These are phyloP conservation scores for Tachysurus fulvidraco DNA, from an alignment of 2,113 vertebrate species.

Conservation along the genomic window DNA sequence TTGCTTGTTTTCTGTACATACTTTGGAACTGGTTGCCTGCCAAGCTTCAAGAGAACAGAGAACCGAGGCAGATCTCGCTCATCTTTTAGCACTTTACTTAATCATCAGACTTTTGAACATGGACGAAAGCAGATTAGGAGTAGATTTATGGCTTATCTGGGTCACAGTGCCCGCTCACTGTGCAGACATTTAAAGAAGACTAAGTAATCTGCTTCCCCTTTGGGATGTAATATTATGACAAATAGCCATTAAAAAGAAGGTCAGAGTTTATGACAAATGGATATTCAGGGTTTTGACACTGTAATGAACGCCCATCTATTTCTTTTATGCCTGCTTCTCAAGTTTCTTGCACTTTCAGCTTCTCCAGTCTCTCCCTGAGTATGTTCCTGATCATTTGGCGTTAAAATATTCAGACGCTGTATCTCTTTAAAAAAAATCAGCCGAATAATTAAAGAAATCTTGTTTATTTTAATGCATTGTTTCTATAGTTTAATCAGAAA, in stretches of 20 bases:
- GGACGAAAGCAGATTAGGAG: background rate
- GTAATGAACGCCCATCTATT: background rate
- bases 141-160: constrained; percentile 14
- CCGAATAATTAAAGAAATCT: background rate
- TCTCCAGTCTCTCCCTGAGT: background rate
- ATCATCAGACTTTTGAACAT: background rate
- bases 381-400: constrained; percentile 37
- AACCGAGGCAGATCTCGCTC: background rate
- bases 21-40: background rate
- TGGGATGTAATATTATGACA: constrained; percentile 13
- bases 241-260: constrained; percentile 21
- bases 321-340: constrained; percentile 2
- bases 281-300: background rate
- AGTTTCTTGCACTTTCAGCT: background rate
- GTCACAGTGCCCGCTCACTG: background rate
- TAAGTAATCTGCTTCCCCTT: constrained; percentile 3
- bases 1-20: background rate
- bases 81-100: background rate
- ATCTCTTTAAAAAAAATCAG: background rate
- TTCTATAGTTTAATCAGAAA: background rate
- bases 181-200: background rate
- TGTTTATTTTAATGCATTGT: background rate
- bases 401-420: constrained; percentile 3
- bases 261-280: constrained; percentile 14
- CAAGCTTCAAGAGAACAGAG: background rate